Conservation (phyloP, 2,888 invertebrate genomes). For the Pandemis heparana region DNA sequence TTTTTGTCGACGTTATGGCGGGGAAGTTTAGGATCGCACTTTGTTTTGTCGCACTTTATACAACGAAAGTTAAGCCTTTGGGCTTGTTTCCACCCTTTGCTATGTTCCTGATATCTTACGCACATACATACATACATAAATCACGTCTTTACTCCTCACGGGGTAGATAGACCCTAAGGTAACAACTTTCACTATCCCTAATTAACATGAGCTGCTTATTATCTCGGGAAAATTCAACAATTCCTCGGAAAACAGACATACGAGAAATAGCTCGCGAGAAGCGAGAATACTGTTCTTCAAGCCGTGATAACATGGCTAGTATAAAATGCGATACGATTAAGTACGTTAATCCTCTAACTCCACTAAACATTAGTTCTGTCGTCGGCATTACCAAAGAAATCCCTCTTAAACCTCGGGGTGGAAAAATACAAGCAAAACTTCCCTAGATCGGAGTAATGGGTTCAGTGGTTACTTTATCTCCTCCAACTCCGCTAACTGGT, state of each 20-base stretch:
- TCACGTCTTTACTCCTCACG: too few species aligned
- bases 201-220: too few species aligned
- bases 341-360: background rate
- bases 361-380: slow-evolving; percentile 1
- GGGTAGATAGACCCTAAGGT: too few species aligned
- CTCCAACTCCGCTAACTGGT: slow-evolving; percentile 49
- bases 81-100: too few species aligned
- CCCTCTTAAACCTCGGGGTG: slow-evolving; percentile 9
- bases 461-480: slow-evolving; percentile 51
- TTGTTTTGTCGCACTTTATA: background rate
- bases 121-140: too few species aligned
- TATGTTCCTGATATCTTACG: too few species aligned
- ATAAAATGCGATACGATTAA: background rate
- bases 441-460: slow-evolving; percentile 29
- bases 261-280: too few species aligned
- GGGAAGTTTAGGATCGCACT: background rate
- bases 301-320: background rate
- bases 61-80: background rate
- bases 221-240: too few species aligned
- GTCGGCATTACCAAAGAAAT: slow-evolving; percentile 9
- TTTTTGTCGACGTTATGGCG: background rate
- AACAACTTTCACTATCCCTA: too few species aligned
- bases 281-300: background rate
- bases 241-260: too few species aligned
- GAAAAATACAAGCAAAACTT: slow-evolving; percentile 27